Percentiles rank a stretch among this genome's conserved stretches.
These are phyloP conservation scores for Clinocottus analis DNA, from an alignment of 2,113 vertebrate species.

Conservation along the genomic window DNA sequence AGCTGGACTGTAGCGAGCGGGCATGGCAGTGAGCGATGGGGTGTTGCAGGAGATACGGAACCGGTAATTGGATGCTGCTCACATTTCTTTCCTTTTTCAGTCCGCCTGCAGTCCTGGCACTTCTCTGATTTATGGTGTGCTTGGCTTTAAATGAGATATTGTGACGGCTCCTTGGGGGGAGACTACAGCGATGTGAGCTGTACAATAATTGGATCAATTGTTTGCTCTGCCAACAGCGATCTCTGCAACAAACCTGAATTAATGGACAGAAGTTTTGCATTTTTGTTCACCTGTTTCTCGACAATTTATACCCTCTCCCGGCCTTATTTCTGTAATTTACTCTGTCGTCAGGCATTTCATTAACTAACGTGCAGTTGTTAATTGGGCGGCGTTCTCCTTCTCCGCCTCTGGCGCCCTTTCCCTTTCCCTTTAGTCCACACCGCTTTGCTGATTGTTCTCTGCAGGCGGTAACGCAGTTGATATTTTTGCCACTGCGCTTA, in stretches of 20 bases:
- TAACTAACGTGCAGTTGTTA: not conserved
- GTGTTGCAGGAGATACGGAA: conserved; percentile 3
- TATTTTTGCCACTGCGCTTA: not conserved
- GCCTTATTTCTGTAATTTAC: not conserved
- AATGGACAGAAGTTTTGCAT: not conserved
- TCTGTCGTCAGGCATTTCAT: not conserved
- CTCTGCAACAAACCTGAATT: conserved; percentile 13
- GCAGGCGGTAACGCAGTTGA: not conserved
- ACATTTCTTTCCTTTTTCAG: conserved; percentile 5
- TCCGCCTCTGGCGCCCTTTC: conserved; percentile 7
- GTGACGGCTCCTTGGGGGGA: conserved; percentile 12
- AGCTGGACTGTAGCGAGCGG: not conserved
- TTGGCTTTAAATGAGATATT: conserved; percentile 36
- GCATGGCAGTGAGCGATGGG: not conserved
- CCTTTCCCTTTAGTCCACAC: conserved; percentile 1
- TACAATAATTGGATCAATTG: conserved; percentile 53
- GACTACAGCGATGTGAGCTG: conserved; percentile 3
- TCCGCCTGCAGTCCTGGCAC: not conserved
- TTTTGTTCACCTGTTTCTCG: not conserved
- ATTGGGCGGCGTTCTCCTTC: conserved; percentile 31
- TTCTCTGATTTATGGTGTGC: conserved; percentile 40
- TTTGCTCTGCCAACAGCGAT: not conserved
- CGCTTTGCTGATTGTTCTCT: conserved; percentile 16
- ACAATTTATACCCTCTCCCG: not conserved
- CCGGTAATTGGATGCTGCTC: conserved; percentile 4